A percentile compares a stretch with the other conserved stretches of the same genome.
These are phyloP conservation scores for Anser cygnoides DNA, from an alignment of 2,113 vertebrate species.

Conservation along the genomic window DNA sequence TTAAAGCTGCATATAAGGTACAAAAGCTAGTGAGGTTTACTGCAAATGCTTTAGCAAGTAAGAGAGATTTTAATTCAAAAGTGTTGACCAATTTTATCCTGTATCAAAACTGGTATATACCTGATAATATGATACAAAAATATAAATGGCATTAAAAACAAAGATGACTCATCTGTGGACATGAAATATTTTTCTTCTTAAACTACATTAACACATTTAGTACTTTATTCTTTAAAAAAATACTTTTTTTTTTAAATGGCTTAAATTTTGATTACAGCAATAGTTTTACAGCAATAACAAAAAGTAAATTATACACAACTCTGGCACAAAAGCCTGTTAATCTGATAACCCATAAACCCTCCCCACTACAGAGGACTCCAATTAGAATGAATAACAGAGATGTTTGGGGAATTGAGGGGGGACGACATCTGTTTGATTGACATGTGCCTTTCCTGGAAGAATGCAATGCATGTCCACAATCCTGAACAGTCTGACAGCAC, in stretches of 20 bases:
- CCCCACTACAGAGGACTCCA: conserved; percentile 3
- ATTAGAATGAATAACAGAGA: conserved; percentile 55
- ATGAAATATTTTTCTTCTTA: not conserved
- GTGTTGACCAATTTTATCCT: not conserved
- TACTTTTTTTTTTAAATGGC: not conserved
- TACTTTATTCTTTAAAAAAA: not conserved
- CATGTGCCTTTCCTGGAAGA: conserved; percentile 46
- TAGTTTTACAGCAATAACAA: not conserved
- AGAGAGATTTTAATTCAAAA: conserved; percentile 9
- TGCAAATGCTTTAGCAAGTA: not conserved
- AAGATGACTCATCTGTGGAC: not conserved
- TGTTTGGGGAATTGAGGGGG: not conserved
- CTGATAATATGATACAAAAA: not conserved
- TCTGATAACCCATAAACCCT: conserved; percentile 45
- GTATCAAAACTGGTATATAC: not conserved
- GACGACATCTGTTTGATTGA: conserved; percentile 3
- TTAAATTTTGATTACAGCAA: not conserved
- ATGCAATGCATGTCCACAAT: not conserved
- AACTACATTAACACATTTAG: not conserved
- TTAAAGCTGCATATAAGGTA: not conserved
- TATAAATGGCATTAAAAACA: not conserved
- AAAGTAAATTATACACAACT: conserved; percentile 20
- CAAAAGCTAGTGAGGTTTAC: not conserved
- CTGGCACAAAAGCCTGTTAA: conserved; percentile 22
- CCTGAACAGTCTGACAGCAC: not conserved